Base-by-base conservation (phyloP, 2,888 invertebrate species). In the Xanthorhoe designata region DNA sequence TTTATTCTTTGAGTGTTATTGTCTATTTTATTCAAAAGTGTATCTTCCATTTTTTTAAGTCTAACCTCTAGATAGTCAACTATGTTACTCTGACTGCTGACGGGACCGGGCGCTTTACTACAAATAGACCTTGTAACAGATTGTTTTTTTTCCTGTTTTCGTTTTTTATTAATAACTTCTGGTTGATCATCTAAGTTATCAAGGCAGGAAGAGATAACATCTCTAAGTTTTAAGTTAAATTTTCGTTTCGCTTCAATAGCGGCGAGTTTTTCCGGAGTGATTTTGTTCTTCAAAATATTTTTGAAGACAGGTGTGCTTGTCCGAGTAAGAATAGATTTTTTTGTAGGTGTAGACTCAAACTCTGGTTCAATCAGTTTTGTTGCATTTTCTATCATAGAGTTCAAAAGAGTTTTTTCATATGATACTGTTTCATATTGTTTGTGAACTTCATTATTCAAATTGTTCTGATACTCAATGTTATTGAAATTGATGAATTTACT, bases 151-250 rank as follows among this genome's bases (percentile, higher is more conserved):
- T 67, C 47, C n/a, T 51, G 45, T 18, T 38, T 24, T 58, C 74
- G 66, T 54, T 69, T 71, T 9, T 68, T 75, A 49, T 64, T 59
- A 55, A 42, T 42, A 2, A 32, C 49, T 18, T 68, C 67, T 38
- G 73, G 69, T 38, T 72, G 70, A 15, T 81, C 78, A 42, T 85
- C 85, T 66, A 84, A 68, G 62, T 85, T 86, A 64, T 86, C 85
- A 47, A 91, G 74, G 72, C 87, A 87, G 38, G 86, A 82, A 77
- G 87, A 85, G 68, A 92, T 79, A 6, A 91, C 84, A 72, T 92
- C 90, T 75, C 85, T 82, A 52, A 93, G 70, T 73, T 87, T 91
- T 85, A 89, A 91, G 74, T 92, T 92, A 71, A 90, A 92, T 66
- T 87, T 85, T 66, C 93, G 83, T 73, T 93, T 93, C 75, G 88